phyloP scores from a whole-genome alignment of 2,113 vertebrate species.

The Salvelinus fontinalis region DNA sequence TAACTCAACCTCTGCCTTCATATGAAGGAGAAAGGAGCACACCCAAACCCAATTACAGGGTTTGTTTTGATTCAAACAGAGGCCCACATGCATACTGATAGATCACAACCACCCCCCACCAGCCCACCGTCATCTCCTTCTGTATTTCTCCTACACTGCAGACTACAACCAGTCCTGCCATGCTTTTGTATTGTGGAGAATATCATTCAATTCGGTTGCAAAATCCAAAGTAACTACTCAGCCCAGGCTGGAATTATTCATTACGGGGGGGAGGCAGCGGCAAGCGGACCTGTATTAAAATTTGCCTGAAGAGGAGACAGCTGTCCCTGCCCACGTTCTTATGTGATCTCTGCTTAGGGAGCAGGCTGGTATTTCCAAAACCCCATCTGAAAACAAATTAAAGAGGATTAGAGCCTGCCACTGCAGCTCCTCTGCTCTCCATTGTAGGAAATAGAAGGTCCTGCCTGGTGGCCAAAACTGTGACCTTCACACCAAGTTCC shows the following conservation, averaged over 20 bases:
- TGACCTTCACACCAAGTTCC: conserved; percentile 63
- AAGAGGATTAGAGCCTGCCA: conserved; percentile 72
- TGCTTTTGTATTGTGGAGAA: conserved; percentile 26
- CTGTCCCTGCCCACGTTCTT: conserved; percentile 69
- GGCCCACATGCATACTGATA: conserved; percentile 49
- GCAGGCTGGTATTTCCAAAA: conserved; percentile 69
- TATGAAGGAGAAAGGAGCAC: conserved; percentile 57
- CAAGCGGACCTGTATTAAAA: conserved; percentile 67
- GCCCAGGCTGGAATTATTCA: conserved; percentile 54
- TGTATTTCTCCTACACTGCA: neutral
- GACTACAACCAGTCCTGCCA: neutral
- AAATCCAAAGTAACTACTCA: conserved; percentile 49
- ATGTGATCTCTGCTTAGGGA: conserved; percentile 67
- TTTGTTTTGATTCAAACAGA: conserved; percentile 45
- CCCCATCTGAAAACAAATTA: conserved; percentile 79
- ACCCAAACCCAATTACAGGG: conserved; percentile 58
- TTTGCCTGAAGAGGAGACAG: conserved; percentile 67
- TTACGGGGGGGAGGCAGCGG: conserved; percentile 27
- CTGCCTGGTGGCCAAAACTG: conserved; percentile 51
- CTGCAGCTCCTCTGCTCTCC: conserved; percentile 57
- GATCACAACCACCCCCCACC: neutral
- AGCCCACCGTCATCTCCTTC: conserved; percentile 25
- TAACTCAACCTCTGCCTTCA: conserved; percentile 57
- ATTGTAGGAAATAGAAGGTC: conserved; percentile 49
- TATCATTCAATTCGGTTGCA: conserved; percentile 24